Base-by-base conservation (phyloP, 1,140 invertebrate species). In the Zaprionus capensis region DNA sequence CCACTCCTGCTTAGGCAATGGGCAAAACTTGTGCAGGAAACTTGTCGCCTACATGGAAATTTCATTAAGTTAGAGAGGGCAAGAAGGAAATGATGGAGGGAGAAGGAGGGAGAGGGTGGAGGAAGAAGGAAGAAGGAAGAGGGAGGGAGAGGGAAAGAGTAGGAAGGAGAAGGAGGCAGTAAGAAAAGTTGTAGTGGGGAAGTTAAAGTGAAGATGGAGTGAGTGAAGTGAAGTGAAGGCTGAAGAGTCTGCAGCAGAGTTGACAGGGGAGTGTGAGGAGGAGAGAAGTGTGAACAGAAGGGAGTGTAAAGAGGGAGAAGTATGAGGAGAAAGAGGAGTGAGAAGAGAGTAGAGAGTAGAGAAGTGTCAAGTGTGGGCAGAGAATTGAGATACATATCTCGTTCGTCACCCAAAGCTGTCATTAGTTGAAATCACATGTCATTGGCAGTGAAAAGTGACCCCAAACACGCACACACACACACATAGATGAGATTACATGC, bases 361-460 rank as follows among this genome's bases (percentile, higher is more conserved):
- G 41, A 2, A 7, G 6, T 46, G n/a, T n/a, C 41, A 17, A 46
- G 2, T 2, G 7, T 9, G n/a, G 9, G 2, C 9, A 11, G 31
- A 4, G 31, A 34, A 34, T 34, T 11, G 9, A 34, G 31, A 34
- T 34, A 34, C 31, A 46, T 44, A 44, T 44, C 41, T n/a, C 41
- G 15, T 7, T 17, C 41, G 41, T 53, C 56, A 22, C 71, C 75
- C 78, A 73, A 88, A 87, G 62, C 84, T 87, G 85, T 79, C 84
- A 87, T 87, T 88, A 88, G 84, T 84, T 84, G 78, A 88, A 87
- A 87, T 87, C 84, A 88, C 84, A 87, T 88, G 85, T 87, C 84
- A 88, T 73, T 75, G 85, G 61, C 84, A 84, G 78, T 69, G 67
- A 70, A 57, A 79, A 86, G 69, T 87, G 82, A 82, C 78, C 84